Evolutionary conservation across 2,797 vertebrate species (phyloP).

Genomic region (Caiman crocodilus): DNA sequence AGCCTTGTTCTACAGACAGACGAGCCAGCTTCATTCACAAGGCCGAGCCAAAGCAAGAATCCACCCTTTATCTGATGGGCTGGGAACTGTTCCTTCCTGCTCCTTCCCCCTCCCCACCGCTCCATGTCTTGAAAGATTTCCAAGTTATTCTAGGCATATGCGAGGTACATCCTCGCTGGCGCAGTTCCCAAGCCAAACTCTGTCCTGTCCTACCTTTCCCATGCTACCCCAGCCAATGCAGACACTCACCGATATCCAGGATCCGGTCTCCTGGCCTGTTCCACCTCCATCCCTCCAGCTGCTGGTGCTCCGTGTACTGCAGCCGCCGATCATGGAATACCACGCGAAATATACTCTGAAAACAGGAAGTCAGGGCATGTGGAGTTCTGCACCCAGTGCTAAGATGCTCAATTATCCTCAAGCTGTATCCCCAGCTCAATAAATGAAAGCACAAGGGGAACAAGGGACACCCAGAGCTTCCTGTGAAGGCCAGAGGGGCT

Average conservation of each 20-base stretch:
- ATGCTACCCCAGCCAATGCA: neutral
- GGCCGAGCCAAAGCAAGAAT: neutral
- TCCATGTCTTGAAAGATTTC: neutral
- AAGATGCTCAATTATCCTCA: accelerated
- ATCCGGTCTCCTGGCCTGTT: conserved; percentile 95
- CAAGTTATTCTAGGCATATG: neutral
- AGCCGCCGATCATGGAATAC: conserved; percentile 95
- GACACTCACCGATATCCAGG: conserved; percentile 92
- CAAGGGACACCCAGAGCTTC: neutral
- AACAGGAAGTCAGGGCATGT: accelerated
- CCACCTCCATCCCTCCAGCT: conserved; percentile 97
- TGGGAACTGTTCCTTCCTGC: neutral
- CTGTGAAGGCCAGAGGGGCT: accelerated
- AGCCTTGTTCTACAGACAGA: neutral
- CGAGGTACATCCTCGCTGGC: neutral
- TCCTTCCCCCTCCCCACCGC: neutral
- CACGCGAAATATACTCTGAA: conserved; percentile 94
- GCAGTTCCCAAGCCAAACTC: neutral
- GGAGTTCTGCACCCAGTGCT: neutral
- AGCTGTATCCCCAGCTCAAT: accelerated
- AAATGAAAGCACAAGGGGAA: neutral
- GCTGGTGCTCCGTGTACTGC: conserved; percentile 97
- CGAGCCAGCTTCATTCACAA: neutral
- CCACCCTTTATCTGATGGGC: neutral
- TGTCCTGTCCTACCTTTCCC: neutral